Percentiles rank a stretch among this genome's conserved stretches.
phyloP scores from a whole-genome alignment of 1,140 invertebrate genomes.

The Euura lappo region DNA sequence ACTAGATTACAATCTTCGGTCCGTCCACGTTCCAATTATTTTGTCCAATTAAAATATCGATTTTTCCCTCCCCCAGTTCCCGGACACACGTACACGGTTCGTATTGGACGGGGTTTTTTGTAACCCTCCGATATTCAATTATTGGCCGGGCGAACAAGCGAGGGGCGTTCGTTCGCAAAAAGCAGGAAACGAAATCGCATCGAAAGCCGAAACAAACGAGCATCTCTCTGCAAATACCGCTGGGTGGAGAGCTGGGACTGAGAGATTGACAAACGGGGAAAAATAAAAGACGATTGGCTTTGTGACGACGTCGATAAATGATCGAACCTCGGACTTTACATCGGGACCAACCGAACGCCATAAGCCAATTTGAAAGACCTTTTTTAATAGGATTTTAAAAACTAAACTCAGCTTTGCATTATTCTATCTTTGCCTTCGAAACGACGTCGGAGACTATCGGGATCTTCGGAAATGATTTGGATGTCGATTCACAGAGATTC shows the following conservation, averaged over 20 bases:
- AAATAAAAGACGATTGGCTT: slow-evolving; percentile 7
- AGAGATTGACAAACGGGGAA: neutral
- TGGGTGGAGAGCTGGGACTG: slow-evolving; percentile 7
- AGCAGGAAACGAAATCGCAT: slow-evolving; percentile 37
- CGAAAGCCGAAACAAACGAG: slow-evolving; percentile 38
- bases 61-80: slow-evolving; percentile 45
- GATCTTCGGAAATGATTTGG: no score
- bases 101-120: neutral
- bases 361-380: neutral
- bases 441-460: no score
- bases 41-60: slow-evolving; percentile 63
- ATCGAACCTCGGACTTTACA: neutral
- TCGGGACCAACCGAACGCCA: neutral
- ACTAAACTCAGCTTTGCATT: neutral
- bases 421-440: no score
- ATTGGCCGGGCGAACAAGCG: slow-evolving; percentile 35
- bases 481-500: no score
- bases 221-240: slow-evolving; percentile 19
- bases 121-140: slow-evolving; percentile 49
- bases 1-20: slow-evolving; percentile 56
- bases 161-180: slow-evolving; percentile 29
- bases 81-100: slow-evolving; percentile 9
- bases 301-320: neutral
- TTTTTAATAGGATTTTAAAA: neutral
- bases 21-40: slow-evolving; percentile 61